Conservation (phyloP, 1,140 invertebrate species). For the Zaprionus davidi region DNA sequence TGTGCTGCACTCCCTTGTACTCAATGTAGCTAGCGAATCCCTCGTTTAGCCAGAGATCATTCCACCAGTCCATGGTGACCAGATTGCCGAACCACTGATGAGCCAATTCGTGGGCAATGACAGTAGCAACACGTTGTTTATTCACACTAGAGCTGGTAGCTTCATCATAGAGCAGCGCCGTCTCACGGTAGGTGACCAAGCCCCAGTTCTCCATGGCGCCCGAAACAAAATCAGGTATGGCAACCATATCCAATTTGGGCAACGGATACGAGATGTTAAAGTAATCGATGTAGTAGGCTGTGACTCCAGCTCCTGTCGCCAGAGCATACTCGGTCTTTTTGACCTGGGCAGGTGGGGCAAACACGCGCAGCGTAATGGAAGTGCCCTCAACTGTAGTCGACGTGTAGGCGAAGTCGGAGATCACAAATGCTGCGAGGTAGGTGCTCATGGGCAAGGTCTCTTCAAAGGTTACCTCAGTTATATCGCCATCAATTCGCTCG, state of each 20-base stretch:
- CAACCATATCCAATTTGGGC: slow-evolving; percentile 95
- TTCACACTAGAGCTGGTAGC: slow-evolving; percentile 89
- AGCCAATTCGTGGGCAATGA: slow-evolving; percentile 95
- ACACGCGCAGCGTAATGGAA: slow-evolving; percentile 89
- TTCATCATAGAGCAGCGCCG: slow-evolving; percentile 90
- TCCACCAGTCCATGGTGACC: slow-evolving; percentile 96
- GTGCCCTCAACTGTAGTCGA: slow-evolving; percentile 85
- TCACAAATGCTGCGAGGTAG: slow-evolving; percentile 95
- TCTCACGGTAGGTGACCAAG: slow-evolving; percentile 93
- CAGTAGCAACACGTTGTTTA: slow-evolving; percentile 91
- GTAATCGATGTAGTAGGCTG: slow-evolving; percentile 94
- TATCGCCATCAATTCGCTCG: slow-evolving; percentile 52
- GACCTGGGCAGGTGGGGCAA: slow-evolving; percentile 89
- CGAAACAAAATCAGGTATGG: slow-evolving; percentile 97
- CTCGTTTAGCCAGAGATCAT: slow-evolving; percentile 96
- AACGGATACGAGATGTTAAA: slow-evolving; percentile 94
- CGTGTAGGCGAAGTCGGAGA: slow-evolving; percentile 92
- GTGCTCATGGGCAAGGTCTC: slow-evolving; percentile 96
- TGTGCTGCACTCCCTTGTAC: slow-evolving; percentile 90
- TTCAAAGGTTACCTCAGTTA: slow-evolving; percentile 87
- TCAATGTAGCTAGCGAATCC: slow-evolving; percentile 95
- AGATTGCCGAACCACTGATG: slow-evolving; percentile 97
- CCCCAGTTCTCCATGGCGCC: slow-evolving; percentile 99
- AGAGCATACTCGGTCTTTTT: slow-evolving; percentile 92
- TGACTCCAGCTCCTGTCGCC: slow-evolving; percentile 90